Evolutionary conservation across 1,140 invertebrate genomes (phyloP).

Genomic region (Nilaparvata lugens): DNA sequence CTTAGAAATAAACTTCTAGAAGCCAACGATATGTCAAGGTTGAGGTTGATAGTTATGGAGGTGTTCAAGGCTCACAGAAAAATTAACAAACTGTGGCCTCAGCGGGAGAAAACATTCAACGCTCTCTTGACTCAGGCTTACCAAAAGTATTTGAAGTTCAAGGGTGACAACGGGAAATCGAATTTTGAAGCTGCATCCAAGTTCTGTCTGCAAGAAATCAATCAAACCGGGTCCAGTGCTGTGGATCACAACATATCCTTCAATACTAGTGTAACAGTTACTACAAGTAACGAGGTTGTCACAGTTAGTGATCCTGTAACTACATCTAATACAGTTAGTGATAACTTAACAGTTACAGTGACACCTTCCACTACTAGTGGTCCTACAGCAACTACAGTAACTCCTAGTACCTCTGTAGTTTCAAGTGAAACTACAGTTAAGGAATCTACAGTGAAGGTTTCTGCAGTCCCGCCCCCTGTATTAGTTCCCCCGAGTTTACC

Average conservation of each 20-base stretch:
- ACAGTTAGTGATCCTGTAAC: not conserved
- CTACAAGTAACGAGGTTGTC: not conserved
- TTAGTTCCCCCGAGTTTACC: not conserved
- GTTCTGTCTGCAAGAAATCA: slow-evolving; percentile 8
- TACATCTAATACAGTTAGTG: not conserved
- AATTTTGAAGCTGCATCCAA: slow-evolving; percentile 8
- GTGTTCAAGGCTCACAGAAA: slow-evolving; percentile 22
- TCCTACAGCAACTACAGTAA: not conserved
- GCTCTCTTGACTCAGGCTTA: slow-evolving; percentile 19
- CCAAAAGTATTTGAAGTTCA: slow-evolving; percentile 14
- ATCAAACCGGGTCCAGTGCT: not conserved
- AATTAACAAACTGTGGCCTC: slow-evolving; percentile 16
- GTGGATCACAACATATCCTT: not conserved
- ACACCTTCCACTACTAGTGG: slow-evolving; percentile 1
- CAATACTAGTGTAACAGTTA: not conserved
- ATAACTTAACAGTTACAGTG: not conserved
- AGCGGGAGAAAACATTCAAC: slow-evolving; percentile 20
- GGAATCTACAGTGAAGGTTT: not conserved
- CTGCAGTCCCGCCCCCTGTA: not conserved
- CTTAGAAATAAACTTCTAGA: slow-evolving; percentile 38
- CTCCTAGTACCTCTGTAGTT: not conserved
- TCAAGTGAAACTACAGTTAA: not conserved
- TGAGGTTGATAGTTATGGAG: slow-evolving; percentile 22
- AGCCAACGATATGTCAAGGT: slow-evolving; percentile 13
- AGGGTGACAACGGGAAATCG: slow-evolving; percentile 3